A percentile compares a stretch with the other conserved stretches of the same genome.
Evolutionary conservation across 2,888 invertebrate genomes (phyloP).

Genomic region (Arrhopalites spinosus): DNA sequence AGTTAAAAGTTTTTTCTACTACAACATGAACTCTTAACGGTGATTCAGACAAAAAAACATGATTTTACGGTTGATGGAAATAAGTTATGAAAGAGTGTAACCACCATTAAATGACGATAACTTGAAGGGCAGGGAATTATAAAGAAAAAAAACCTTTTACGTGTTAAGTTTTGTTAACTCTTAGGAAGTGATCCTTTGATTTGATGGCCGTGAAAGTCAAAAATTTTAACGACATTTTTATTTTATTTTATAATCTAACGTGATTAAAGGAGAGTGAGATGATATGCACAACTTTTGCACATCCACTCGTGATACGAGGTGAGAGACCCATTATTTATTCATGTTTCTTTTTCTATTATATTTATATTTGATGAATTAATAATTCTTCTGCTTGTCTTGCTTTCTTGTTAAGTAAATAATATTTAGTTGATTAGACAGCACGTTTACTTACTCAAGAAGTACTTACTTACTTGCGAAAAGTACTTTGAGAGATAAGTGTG

Average conservation of each 20-base stretch:
- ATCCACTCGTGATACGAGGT: slow-evolving; percentile 37
- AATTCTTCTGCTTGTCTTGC: not conserved
- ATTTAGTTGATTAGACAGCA: not conserved
- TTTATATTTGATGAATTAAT: too few species aligned
- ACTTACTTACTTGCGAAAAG: not conserved
- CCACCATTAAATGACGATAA: too few species aligned
- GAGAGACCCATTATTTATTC: slow-evolving; percentile 11
- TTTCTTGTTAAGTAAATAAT: not conserved
- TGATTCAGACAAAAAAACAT: too few species aligned
- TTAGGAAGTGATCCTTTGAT: not conserved
- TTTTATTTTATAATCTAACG: slow-evolving; percentile 31
- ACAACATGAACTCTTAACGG: too few species aligned
- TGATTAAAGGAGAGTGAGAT: slow-evolving; percentile 37
- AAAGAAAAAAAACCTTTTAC: too few species aligned
- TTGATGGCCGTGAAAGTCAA: slow-evolving; percentile 26
- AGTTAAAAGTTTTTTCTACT: too few species aligned
- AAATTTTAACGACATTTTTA: slow-evolving; percentile 31
- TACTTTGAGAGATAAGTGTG: not conserved
- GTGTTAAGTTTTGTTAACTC: too few species aligned
- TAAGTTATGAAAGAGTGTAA: too few species aligned
- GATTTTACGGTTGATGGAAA: too few species aligned
- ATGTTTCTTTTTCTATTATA: not conserved
- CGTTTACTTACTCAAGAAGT: too few species aligned
- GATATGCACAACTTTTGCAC: slow-evolving; percentile 29
- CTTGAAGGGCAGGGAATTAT: too few species aligned